Percentiles rank a stretch among this genome's conserved stretches.
These are phyloP conservation scores for Mus spretus DNA, from an alignment of 2,797 vertebrate genomes.

Conservation along the genomic window DNA sequence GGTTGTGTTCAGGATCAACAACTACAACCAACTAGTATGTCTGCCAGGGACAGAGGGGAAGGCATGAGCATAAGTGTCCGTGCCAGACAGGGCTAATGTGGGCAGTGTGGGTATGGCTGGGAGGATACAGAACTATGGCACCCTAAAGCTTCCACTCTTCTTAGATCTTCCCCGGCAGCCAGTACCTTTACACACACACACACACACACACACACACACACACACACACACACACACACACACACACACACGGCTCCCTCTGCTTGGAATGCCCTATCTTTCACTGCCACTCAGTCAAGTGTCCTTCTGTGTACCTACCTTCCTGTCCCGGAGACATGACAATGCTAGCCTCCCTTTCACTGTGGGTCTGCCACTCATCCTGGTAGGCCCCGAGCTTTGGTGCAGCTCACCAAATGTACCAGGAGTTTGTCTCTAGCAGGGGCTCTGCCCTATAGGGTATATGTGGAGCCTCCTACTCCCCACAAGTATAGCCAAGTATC, in stretches of 20 bases:
- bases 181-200: not conserved
- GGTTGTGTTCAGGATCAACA: not conserved
- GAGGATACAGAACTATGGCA: not conserved
- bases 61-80: fast-evolving
- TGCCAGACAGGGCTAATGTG: not conserved
- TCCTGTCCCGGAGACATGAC: fast-evolving
- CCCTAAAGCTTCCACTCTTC: not conserved
- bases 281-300: not conserved
- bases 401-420: not conserved
- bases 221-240: fast-evolving
- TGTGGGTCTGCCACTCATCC: not conserved
- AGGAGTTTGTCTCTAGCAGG: not conserved
- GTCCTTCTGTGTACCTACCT: not conserved
- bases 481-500: not conserved
- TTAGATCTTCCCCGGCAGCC: not conserved
- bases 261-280: fast-evolving
- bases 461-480: not conserved
- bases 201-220: not conserved
- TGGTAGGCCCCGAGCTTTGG: not conserved
- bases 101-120: fast-evolving
- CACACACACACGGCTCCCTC: fast-evolving
- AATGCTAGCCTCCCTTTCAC: not conserved
- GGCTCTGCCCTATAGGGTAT: not conserved
- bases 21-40: fast-evolving
- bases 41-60: not conserved